Conservation (phyloP, 2,797 vertebrate genomes). For the Iguana delicatissima region DNA sequence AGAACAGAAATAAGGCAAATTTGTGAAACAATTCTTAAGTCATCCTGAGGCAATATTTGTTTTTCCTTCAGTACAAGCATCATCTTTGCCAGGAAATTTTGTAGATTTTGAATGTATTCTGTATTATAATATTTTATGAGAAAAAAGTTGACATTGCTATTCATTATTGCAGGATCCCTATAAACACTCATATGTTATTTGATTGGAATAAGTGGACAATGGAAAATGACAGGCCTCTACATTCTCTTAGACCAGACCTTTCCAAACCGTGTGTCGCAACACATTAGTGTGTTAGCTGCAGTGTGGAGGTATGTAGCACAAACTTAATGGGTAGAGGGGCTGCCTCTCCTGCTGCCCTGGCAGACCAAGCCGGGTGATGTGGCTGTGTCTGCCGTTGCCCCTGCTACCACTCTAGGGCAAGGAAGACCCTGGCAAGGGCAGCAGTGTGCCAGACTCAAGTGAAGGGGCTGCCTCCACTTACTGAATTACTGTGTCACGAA, state of each 20-base stretch:
- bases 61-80: background rate
- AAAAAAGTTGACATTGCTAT: background rate
- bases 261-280: no score
- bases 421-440: no score
- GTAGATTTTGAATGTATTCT: background rate
- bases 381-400: no score
- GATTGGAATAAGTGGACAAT: background rate
- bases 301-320: no score
- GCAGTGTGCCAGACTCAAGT: no score
- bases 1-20: background rate
- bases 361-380: no score
- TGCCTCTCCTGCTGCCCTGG: no score
- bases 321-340: no score
- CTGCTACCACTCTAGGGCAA: no score
- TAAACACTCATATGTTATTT: background rate
- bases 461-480: no score
- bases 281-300: no score
- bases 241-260: background rate
- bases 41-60: background rate
- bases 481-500: no score
- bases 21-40: background rate
- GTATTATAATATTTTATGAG: background rate
- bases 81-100: background rate
- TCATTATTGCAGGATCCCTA: background rate
- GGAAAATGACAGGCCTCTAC: background rate